Base-by-base conservation (phyloP, 2,113 vertebrate species). In the Clinocottus analis region DNA sequence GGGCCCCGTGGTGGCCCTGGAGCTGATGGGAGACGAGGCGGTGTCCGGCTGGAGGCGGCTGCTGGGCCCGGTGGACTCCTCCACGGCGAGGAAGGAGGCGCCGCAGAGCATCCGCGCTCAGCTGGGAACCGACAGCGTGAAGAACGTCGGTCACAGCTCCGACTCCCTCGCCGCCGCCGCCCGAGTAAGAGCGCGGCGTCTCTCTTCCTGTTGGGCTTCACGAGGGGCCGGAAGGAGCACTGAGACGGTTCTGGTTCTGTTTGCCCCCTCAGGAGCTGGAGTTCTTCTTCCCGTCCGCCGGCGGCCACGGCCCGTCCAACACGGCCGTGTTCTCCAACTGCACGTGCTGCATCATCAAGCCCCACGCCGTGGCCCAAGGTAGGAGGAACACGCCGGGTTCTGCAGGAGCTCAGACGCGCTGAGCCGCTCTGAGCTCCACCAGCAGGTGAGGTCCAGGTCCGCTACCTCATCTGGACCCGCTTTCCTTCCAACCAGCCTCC, bases 261-360 rank as follows among this genome's bases (percentile, higher is more conserved):
- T 39, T 35, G 35, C n/a, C 59, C 87, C 90, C 29, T 85, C 88
- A 99, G 98, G 97, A 99, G 83, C 92, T 97, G 86, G 97, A 99
- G 85, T 96, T 97, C 69, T 99, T 99, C 91, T 99, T 99, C 71
- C 98, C 98, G 39, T 97, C 97, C 2, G 96, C 94, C 13, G 92
- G 95, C 85, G 95, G 96, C 59, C 94, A 67, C 7, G 96, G 97
- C n/a, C 97, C 96, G 27, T 80, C 89, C 55, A 98, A 95, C 87
- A 98, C 96, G 47, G 97, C 97, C 70, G 82, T 86, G 25, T 97
- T 92, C 75, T 94, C 93, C 7, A 91, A 95, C 75, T 96, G 95
- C 87, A 98, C 97, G 33, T 98, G 97, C 76, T 99, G 97, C 82
- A 91, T 99, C 91, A 95, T 98, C 91, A 98, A 98, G 81, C 97